Percentiles rank a stretch among this genome's conserved stretches.
phyloP scores from a whole-genome alignment of 1,140 invertebrate genomes.

The Eueides isabella region DNA sequence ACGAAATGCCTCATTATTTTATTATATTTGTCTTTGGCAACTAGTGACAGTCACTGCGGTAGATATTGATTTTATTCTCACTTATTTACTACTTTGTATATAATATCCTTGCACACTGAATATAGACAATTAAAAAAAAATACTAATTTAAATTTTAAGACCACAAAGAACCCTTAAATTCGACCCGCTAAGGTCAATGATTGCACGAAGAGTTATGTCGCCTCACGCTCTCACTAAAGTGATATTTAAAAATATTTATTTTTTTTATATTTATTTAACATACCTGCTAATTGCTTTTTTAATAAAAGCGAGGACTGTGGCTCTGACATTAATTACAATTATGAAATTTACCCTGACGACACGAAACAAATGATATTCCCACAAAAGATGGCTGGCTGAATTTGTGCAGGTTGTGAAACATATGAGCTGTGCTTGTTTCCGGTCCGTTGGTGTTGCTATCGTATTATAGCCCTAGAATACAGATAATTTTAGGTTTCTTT shows the following conservation, averaged over 20 bases:
- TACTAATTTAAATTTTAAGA: constrained; percentile 14
- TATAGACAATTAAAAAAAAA: not conserved
- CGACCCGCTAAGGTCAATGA: constrained; percentile 76
- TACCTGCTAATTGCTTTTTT: constrained; percentile 97
- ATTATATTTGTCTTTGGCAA: constrained; percentile 57
- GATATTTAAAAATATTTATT: constrained; percentile 53
- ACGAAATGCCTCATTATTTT: constrained; percentile 41
- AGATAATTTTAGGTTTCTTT: not conserved
- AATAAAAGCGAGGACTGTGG: constrained; percentile 96
- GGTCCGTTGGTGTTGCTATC: constrained; percentile 63
- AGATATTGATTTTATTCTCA: constrained; percentile 73
- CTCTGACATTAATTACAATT: constrained; percentile 94
- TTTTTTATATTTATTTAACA: constrained; percentile 53
- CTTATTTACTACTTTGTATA: constrained; percentile 8
- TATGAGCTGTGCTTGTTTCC: constrained; percentile 79
- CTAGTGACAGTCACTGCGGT: constrained; percentile 59
- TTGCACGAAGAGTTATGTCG: constrained; percentile 63
- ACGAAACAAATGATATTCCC: constrained; percentile 84
- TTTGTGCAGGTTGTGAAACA: constrained; percentile 82
- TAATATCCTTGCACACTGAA: constrained; percentile 15
- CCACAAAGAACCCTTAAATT: constrained; percentile 66
- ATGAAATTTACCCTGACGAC: constrained; percentile 84
- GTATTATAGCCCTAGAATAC: not conserved
- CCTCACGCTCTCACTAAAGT: constrained; percentile 54
- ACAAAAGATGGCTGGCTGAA: constrained; percentile 85